These are phyloP conservation scores for Plemyria rubiginata DNA, from an alignment of 2,888 invertebrate species.

Conservation along the genomic window DNA sequence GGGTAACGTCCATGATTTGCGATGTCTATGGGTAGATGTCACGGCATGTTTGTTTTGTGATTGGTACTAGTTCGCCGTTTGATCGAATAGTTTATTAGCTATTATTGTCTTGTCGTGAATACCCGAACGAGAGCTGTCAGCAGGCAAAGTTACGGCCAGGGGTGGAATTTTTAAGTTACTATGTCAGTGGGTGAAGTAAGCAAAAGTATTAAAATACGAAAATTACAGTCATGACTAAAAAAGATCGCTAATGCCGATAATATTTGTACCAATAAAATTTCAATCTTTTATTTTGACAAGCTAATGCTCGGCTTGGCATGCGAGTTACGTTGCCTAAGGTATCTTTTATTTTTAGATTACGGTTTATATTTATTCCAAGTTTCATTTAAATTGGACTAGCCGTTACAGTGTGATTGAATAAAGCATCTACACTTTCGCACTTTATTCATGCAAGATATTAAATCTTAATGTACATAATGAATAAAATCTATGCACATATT, in stretches of 20 bases:
- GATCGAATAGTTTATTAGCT: slow-evolving; percentile 45
- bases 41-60: slow-evolving; percentile 68
- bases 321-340: too few relatives aligned
- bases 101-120: slow-evolving; percentile 43
- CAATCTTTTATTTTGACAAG: not conserved
- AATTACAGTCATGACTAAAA: slow-evolving; percentile 4
- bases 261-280: not conserved
- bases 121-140: slow-evolving; percentile 23
- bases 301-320: not conserved
- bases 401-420: too few relatives aligned
- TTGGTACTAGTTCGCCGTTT: slow-evolving; percentile 43
- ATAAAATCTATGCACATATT: too few relatives aligned
- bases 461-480: too few relatives aligned
- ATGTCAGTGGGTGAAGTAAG: slow-evolving; percentile 38
- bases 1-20: slow-evolving; percentile 67
- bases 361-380: too few relatives aligned
- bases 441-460: too few relatives aligned
- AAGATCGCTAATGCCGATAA: slow-evolving; percentile 2
- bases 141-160: slow-evolving; percentile 21
- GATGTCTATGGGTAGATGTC: slow-evolving; percentile 68
- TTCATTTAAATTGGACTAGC: too few relatives aligned
- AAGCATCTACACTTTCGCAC: too few relatives aligned
- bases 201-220: slow-evolving; percentile 27
- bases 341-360: too few relatives aligned
- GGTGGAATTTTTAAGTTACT: slow-evolving; percentile 37